A percentile compares a stretch with the other conserved stretches of the same genome.
Evolutionary conservation across 1,140 invertebrate species (phyloP).

Genomic region (Parapsyche elsis): DNA sequence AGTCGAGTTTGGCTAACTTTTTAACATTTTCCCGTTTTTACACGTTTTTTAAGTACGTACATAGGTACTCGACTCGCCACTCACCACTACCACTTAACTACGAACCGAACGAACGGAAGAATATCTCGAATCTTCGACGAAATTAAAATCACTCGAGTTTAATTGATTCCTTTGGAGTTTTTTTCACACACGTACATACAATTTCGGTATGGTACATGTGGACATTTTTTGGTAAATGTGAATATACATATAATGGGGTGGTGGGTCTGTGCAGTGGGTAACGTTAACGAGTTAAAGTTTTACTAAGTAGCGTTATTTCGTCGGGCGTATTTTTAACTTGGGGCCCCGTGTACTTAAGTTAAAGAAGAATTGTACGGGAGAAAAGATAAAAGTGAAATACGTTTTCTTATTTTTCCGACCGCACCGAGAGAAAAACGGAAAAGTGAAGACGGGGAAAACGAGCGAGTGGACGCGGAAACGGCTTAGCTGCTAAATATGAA

Average conservation of each 20-base stretch:
- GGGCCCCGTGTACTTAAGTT: conserved; percentile 43
- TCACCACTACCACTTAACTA: background rate
- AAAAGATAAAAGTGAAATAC: conserved; percentile 48
- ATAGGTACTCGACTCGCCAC: background rate
- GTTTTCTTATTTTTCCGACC: conserved; percentile 47
- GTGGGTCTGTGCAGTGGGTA: conserved; percentile 12
- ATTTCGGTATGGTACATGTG: too few relatives aligned
- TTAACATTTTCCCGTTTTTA: conserved; percentile 43
- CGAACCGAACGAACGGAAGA: background rate
- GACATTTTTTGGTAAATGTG: too few relatives aligned
- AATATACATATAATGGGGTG: background rate
- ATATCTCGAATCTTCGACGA: background rate
- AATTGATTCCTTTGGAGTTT: too few relatives aligned
- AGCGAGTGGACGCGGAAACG: conserved; percentile 5
- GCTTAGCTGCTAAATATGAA: background rate
- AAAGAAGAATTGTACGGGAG: conserved; percentile 48
- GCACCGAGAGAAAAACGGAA: conserved; percentile 45
- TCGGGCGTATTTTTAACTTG: conserved; percentile 43
- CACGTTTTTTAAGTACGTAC: conserved; percentile 40
- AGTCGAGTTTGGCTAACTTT: conserved; percentile 40
- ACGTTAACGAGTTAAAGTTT: conserved; percentile 46
- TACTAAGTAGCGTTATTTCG: conserved; percentile 44
- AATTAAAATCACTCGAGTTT: background rate
- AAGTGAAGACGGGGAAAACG: conserved; percentile 25
- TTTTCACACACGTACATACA: too few relatives aligned